Base-by-base conservation (phyloP, 2,888 invertebrate species). In the Entomobrya proxima region DNA sequence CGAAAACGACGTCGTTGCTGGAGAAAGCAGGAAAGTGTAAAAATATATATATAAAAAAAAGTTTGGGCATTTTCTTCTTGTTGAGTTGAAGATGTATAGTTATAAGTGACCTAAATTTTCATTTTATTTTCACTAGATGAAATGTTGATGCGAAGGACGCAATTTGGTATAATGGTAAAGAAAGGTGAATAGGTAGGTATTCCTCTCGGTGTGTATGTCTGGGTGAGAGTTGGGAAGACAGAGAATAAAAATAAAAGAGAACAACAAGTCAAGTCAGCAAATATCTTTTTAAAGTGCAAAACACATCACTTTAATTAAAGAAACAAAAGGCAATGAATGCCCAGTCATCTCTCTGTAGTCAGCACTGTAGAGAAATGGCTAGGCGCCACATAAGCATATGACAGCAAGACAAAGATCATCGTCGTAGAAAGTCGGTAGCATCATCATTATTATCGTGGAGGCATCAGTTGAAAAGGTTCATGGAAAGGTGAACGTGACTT, bases 311-410 rank as follows among this genome's bases (percentile, higher is more conserved):
- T 67, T 67, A 67, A 67, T 67, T 67, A 67, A 67, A 67, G 67
- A 67, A 67, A 67, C 67, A 67, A 67, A 67, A 67, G 67, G 67
- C 18, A 67, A 67, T 40, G 67, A 67, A 67, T 40, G 67, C 67
- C 40, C 67, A 37, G 40, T 64, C 64, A 64, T 18, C 55, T 61
- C n/a, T n/a, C 61, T 37, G 24, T 40, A 21, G 1, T 15, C 11
- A 35, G n/a, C 11, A 24, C 24, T 7, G 18, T 11, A 67, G 21
- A n/a, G 32, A 61, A 13, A 32, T 35, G 61, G 40, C 5, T 15
- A 40, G 44, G 9, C 44, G 7, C 15, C 44, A 11, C 7, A 15
- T 40, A 40, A 24, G 67, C 40, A 40, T n/a, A 40, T 18, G 24
- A 3, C 40, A 21, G 7, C 1, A 21, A 24, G 9, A 55, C 55